phyloP scores from a whole-genome alignment of 1,140 invertebrate species.

The Scaptomyza hsui region DNA sequence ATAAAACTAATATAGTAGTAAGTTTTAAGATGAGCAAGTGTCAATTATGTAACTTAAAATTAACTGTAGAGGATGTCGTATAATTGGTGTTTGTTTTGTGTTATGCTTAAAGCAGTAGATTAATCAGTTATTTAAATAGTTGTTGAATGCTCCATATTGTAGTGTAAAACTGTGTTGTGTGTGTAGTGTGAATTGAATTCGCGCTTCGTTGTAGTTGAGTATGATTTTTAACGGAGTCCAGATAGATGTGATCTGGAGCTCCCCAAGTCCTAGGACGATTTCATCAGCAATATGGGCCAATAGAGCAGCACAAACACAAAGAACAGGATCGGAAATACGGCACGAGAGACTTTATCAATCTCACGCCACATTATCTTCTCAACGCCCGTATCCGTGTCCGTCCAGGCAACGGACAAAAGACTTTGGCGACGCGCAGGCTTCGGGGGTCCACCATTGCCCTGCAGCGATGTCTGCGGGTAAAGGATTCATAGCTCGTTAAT shows the following conservation, averaged over 20 bases:
- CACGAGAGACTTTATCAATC: conserved; percentile 88
- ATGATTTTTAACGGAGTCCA: conserved; percentile 83
- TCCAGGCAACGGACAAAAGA: conserved; percentile 85
- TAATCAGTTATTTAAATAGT: conserved; percentile 9
- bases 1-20: neutral
- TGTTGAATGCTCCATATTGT: neutral
- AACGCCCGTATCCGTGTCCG: conserved; percentile 87
- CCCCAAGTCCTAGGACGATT: conserved; percentile 85
- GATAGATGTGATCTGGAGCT: conserved; percentile 78
- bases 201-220: neutral
- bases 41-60: conserved; percentile 7
- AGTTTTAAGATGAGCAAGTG: conserved; percentile 10
- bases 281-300: conserved; percentile 89
- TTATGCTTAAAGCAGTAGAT: conserved; percentile 16
- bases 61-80: conserved; percentile 10
- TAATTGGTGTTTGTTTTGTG: conserved; percentile 7
- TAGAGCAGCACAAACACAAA: conserved; percentile 90
- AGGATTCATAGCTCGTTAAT: neutral
- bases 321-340: conserved; percentile 90
- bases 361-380: conserved; percentile 88
- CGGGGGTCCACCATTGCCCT: conserved; percentile 82
- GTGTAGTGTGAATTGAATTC: neutral
- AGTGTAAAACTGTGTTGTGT: conserved; percentile 3
- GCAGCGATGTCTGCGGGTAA: conserved; percentile 71
- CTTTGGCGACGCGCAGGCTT: conserved; percentile 79